A percentile compares a stretch with the other conserved stretches of the same genome.
These are phyloP conservation scores for Blastomussa wellsi DNA, from an alignment of 92 coral and sea anemone species.

Conservation along the genomic window DNA sequence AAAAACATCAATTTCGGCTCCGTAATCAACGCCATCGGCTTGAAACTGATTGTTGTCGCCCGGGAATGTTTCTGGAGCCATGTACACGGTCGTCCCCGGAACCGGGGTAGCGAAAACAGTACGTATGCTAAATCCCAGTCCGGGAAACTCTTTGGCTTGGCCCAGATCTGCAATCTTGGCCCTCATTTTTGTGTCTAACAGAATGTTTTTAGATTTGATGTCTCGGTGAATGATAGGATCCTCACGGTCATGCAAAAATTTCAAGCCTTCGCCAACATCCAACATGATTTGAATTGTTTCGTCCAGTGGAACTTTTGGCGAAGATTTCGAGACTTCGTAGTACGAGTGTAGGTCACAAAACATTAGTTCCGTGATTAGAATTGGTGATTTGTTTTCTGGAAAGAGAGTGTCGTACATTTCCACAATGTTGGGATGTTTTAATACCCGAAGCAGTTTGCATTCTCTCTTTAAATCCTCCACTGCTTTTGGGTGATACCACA, in stretches of 20 bases:
- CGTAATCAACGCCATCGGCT: conserved; percentile 35
- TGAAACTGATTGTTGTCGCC: not conserved
- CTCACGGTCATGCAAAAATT: conserved; percentile 45
- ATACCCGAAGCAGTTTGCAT: conserved; percentile 43
- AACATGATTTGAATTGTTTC: conserved; percentile 53
- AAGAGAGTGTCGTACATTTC: conserved; percentile 39
- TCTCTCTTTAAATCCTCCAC: conserved; percentile 50
- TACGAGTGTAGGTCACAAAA: conserved; percentile 44
- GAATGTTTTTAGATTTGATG: conserved; percentile 52
- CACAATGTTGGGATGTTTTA: conserved; percentile 58
- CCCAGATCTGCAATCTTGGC: conserved; percentile 66
- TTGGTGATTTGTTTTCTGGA: conserved; percentile 34
- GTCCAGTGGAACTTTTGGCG: conserved; percentile 53
- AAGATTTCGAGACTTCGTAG: conserved; percentile 39
- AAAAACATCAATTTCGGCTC: conserved; percentile 55
- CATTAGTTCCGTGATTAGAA: conserved; percentile 57
- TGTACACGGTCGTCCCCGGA: conserved; percentile 43
- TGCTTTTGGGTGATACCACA: conserved; percentile 27
- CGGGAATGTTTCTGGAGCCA: conserved; percentile 61
- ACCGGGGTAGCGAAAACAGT: conserved; percentile 19
- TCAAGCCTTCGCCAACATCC: conserved; percentile 60
- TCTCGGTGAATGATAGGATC: conserved; percentile 53
- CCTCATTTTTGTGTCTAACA: conserved; percentile 41
- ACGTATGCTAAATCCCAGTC: not conserved
- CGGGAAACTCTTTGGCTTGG: conserved; percentile 47